These are phyloP conservation scores for Rhegmatorhina hoffmannsi DNA, from an alignment of 2,113 vertebrate species.

Conservation along the genomic window DNA sequence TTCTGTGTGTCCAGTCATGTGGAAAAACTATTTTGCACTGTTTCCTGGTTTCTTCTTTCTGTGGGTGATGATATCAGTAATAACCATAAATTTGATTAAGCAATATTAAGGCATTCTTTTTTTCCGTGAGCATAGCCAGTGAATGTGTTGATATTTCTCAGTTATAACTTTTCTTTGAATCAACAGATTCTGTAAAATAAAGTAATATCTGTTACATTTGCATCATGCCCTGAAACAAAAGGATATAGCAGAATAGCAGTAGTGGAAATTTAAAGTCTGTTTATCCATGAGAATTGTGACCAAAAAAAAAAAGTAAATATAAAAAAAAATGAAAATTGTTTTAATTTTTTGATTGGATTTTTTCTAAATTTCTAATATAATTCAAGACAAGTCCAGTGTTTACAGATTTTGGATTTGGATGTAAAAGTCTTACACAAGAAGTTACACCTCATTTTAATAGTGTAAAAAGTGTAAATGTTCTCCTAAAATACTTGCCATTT, in stretches of 20 bases:
- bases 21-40: neutral
- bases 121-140: neutral
- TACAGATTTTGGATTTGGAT: neutral
- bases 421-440: neutral
- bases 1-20: neutral
- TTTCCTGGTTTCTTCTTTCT: neutral
- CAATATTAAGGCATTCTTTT: neutral
- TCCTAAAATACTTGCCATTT: neutral
- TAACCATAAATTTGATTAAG: neutral
- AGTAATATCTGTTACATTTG: neutral
- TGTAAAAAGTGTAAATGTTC: neutral
- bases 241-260: neutral
- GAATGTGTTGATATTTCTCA: neutral
- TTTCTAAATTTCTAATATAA: neutral
- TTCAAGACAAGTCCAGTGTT: neutral
- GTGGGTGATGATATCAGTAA: neutral
- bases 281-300: neutral
- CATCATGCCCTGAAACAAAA: neutral
- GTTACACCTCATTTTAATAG: neutral
- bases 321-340: neutral
- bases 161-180: neutral
- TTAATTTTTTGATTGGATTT: neutral
- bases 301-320: neutral
- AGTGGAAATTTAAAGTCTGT: neutral
- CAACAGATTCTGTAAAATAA: neutral